Evolutionary conservation across 2,888 invertebrate genomes (phyloP), one percentile per base, ranked within the genome.

Genomic region (Leptinotarsa tumamoca): DNA sequence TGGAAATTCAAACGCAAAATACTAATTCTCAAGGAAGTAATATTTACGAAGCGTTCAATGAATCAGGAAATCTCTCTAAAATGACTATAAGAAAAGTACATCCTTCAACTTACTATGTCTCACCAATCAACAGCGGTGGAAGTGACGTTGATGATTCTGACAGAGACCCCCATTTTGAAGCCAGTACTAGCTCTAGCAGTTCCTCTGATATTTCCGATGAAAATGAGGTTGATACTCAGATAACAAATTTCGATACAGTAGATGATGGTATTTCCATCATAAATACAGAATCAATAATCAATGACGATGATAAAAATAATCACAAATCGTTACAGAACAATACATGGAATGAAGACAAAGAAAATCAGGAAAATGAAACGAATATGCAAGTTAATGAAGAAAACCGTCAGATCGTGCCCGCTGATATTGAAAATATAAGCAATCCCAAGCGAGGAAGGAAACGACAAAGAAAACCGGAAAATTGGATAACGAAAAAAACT

Each of bases 401-500:
- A 51, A 51, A 51, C 15, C 51, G 51, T 51, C 51, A 51, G 51
- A 51, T 51, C 51, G 18, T 56, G 56, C 56, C 56, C 21, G 56
- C 5, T 56, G 56, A 17, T 56, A 18, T 56, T 18, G 56, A 56
- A 56, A 56, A 56, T 56, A 56, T 18, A 23, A 56, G 18, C 56
- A 18, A 56, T 56, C 56, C 23, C 56, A 56, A 17, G 56, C 56
- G 56, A 56, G 56, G 56, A 56, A 56, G 21, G 23, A 56, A 56
- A 56, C 56, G 56, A 56, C 18, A 56, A 56, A 56, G 56, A 56
- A 56, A 56, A 56, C 56, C 56, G 56, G 23, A 56, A 56, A 18
- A 56, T 56, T 56, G 56, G 56, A 56, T 56, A 56, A 56, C 56
- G 56, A 56, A 56, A 56, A 56, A 56, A 56, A 56, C 56, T 56